Conservation (phyloP, 2,797 vertebrate species). For the Typhlichthys subterraneus region DNA sequence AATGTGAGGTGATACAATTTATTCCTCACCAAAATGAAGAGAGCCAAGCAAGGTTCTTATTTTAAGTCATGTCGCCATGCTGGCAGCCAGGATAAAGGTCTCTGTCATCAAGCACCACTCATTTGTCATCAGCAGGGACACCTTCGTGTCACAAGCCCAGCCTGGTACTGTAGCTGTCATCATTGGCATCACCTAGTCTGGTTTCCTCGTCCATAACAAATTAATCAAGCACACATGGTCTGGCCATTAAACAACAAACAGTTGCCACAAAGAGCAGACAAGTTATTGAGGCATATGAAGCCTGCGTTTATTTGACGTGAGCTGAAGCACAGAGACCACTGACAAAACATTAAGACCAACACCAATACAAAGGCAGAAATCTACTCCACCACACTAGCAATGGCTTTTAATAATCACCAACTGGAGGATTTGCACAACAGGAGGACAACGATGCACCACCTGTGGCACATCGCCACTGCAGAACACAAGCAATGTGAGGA, state of each 20-base stretch:
- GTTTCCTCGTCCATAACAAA: constrained; percentile 28
- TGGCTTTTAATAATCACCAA: background rate
- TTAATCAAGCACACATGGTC: constrained; percentile 30
- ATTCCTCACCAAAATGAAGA: too few relatives aligned
- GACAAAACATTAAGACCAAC: too few relatives aligned
- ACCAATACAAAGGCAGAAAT: too few relatives aligned
- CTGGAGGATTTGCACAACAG: constrained; percentile 7
- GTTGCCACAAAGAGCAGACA: constrained; percentile 14
- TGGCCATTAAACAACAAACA: constrained; percentile 30
- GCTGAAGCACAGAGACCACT: constrained; percentile 6
- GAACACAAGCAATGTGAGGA: constrained; percentile 72
- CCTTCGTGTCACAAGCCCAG: constrained; percentile 38
- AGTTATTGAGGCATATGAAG: background rate
- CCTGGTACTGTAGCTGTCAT: constrained; percentile 38
- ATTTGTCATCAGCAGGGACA: constrained; percentile 34
- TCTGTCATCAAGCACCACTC: constrained; percentile 9
- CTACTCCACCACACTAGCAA: too few relatives aligned
- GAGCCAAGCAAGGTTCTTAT: background rate
- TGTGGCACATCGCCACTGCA: constrained; percentile 38
- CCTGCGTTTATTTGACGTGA: constrained; percentile 3
- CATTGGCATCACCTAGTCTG: constrained; percentile 33
- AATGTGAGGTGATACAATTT: too few relatives aligned
- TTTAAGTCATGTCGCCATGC: constrained; percentile 4
- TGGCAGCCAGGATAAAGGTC: constrained; percentile 4
- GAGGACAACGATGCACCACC: constrained; percentile 25